A percentile compares a stretch with the other conserved stretches of the same genome.
phyloP scores from a whole-genome alignment of 2,113 vertebrate species.

The Menidia beryllina region DNA sequence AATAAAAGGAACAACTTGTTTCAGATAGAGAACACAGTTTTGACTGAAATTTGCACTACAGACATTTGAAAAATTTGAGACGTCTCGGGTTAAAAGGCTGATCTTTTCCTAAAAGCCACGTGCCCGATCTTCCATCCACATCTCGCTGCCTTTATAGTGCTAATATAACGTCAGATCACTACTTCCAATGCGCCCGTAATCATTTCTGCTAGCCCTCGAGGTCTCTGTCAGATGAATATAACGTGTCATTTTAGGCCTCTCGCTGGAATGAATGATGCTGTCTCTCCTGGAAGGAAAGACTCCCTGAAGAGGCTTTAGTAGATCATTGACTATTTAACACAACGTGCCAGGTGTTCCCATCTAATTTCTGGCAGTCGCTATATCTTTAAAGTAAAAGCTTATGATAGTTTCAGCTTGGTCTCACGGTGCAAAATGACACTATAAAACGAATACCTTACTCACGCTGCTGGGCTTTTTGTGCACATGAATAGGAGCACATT shows the following conservation, averaged over 20 bases:
- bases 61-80: no score
- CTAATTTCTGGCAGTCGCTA: neutral
- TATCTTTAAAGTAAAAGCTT: no score
- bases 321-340: neutral
- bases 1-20: no score
- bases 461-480: neutral
- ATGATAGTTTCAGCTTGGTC: neutral
- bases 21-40: no score
- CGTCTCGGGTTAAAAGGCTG: no score
- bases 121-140: neutral
- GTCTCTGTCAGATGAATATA: neutral
- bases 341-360: neutral
- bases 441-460: neutral
- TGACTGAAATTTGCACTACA: no score
- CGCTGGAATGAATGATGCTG: neutral
- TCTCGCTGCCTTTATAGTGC: neutral
- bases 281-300: neutral
- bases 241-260: conserved; percentile 5
- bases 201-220: neutral
- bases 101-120: no score
- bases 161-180: neutral
- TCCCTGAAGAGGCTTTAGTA: neutral
- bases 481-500: no score
- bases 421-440: neutral
- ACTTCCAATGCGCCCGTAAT: neutral